Base-by-base conservation (phyloP, 2,797 vertebrate genomes). In the Alosa sapidissima region DNA sequence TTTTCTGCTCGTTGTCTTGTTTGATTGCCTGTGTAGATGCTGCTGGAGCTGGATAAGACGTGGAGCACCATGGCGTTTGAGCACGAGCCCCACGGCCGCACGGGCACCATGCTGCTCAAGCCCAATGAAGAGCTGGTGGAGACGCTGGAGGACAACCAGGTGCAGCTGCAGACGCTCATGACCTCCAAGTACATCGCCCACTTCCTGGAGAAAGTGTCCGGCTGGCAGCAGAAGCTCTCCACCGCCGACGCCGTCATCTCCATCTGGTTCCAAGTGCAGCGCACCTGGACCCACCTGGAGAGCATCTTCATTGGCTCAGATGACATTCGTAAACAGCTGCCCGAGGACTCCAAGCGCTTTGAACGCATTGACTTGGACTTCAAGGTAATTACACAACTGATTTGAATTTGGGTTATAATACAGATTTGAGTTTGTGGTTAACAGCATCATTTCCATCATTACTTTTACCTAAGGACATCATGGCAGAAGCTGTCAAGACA, bases 291-390 rank as follows among this genome's bases (percentile, higher is more conserved):
- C 81, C 96, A 97, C 86, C 91, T 97, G 83, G 96, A 97, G 89
- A 96, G 96, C 86, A 96, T 97, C 85, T 97, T 97, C 90, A 93
- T 96, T 11, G 96, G 95, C 58, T 97, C 96, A 0, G 96, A 96
- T 75, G 97, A 97, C 78, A 97, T 97, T 81, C 91, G 93, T 55
- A 87, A 93, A 28, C 97, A 97, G 86, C 94, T 97, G 48, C 96
- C 96, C 0, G 91, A 96, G 92, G 96, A 97, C 88, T 95, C 96
- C 33, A 89, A 91, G 84, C 87, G 94, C 83, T 97, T 97, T 83
- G 92, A 95, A 89, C 91, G 91, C 28, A 97, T 97, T 24, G 94
- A 97, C 86, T 45, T 13, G 62, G 95, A 96, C 83, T 97, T 87
- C 33, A 97, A 96, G 85, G 95, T 78, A 78, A 47, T 47, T 9